Evolutionary conservation across 2,888 invertebrate genomes (phyloP).

Genomic region (Melanostoma scalare): DNA sequence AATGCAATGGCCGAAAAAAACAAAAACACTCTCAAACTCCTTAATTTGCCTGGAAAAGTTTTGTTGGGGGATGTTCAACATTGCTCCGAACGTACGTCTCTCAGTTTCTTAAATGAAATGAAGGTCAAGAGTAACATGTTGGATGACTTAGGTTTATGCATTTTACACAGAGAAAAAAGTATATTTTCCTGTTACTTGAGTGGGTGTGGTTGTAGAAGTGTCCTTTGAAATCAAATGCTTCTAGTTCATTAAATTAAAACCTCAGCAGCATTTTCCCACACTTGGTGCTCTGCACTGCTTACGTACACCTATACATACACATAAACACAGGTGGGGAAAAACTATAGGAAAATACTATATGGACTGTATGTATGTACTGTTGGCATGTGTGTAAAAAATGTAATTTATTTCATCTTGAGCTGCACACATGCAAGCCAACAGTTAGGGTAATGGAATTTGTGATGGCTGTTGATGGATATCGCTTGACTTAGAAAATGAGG

Average conservation of each 20-base stretch:
- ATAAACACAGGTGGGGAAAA: neutral
- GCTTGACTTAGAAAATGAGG: constrained; percentile 20
- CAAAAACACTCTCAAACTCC: neutral
- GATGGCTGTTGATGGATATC: constrained; percentile 17
- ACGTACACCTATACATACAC: neutral
- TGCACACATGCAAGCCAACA: too few species aligned
- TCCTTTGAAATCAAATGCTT: constrained; percentile 27
- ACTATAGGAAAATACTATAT: too few species aligned
- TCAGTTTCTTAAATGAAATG: constrained; percentile 6
- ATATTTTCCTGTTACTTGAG: constrained; percentile 14
- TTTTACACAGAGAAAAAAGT: neutral
- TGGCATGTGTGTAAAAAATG: too few species aligned
- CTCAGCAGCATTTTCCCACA: constrained; percentile 21
- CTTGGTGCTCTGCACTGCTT: neutral
- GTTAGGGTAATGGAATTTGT: too few species aligned
- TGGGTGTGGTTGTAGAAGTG: constrained; percentile 4
- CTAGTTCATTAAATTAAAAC: constrained; percentile 51
- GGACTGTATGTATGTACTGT: too few species aligned
- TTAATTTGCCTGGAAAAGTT: too few species aligned
- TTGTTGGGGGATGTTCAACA: too few species aligned
- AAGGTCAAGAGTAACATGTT: constrained; percentile 22
- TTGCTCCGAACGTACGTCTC: neutral
- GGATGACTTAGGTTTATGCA: neutral
- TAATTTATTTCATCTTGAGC: too few species aligned
- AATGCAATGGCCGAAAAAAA: constrained; percentile 3